Evolutionary conservation across 1,140 invertebrate genomes (phyloP).

Genomic region (Marisa cornuarietis): DNA sequence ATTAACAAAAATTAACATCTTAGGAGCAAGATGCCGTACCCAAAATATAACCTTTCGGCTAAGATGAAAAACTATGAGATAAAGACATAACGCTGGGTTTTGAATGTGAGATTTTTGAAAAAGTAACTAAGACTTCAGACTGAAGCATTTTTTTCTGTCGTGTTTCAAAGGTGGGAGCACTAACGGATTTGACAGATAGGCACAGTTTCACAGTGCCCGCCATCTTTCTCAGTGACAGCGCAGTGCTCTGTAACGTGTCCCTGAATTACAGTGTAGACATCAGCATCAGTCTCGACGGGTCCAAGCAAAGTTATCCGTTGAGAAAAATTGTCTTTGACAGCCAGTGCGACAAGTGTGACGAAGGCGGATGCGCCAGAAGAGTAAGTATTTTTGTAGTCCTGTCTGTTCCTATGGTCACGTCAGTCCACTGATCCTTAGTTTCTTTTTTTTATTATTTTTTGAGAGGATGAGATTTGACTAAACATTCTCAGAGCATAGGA

Average conservation of each 20-base stretch:
- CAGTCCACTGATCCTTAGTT: too few relatives aligned
- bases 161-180: background rate
- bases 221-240: constrained; percentile 18
- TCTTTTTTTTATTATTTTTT: too few relatives aligned
- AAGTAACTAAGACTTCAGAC: too few relatives aligned
- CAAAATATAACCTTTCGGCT: too few relatives aligned
- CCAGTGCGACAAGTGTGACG: constrained; percentile 22
- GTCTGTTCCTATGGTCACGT: background rate
- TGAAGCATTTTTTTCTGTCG: too few relatives aligned
- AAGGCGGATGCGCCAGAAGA: constrained; percentile 23
- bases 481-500: too few relatives aligned
- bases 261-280: constrained; percentile 13
- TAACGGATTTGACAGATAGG: background rate
- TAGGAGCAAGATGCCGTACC: too few relatives aligned
- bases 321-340: constrained; percentile 22
- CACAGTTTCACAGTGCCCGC: constrained; percentile 12
- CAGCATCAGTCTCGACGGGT: constrained; percentile 22
- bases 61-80: too few relatives aligned
- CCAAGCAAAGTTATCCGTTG: background rate
- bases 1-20: too few relatives aligned
- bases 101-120: too few relatives aligned
- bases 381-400: constrained; percentile 20
- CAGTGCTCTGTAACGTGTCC: constrained; percentile 18
- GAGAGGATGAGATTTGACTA: too few relatives aligned
- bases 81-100: too few relatives aligned